phyloP scores from a whole-genome alignment of 2,113 vertebrate species.

The Oncorhynchus masou region DNA sequence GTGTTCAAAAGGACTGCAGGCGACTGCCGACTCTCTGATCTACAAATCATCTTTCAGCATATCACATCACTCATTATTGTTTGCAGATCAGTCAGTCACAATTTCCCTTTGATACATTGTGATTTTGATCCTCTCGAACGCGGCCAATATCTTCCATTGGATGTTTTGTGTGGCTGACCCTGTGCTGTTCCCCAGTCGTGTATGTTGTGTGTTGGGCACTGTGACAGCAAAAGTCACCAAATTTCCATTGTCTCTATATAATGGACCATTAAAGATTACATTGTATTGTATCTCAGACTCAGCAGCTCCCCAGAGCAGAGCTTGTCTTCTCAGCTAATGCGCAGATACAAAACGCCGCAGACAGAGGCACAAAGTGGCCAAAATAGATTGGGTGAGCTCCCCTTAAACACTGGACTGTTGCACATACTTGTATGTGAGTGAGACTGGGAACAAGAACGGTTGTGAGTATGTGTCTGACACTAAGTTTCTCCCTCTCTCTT shows the following conservation, averaged over 20 bases:
- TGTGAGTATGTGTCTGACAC: neutral
- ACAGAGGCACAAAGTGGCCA: slow-evolving; percentile 91
- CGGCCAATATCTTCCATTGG: too few species aligned
- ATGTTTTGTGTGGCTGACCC: neutral
- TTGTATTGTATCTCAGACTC: slow-evolving; percentile 69
- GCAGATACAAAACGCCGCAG: slow-evolving; percentile 91
- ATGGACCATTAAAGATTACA: too few species aligned
- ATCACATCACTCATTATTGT: too few species aligned
- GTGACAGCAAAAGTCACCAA: too few species aligned
- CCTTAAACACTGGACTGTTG: neutral
- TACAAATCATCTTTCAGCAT: too few species aligned
- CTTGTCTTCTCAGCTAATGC: slow-evolving; percentile 89
- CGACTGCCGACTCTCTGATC: too few species aligned
- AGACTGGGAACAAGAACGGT: neutral
- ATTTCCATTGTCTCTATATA: neutral
- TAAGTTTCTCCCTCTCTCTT: neutral
- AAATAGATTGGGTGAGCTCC: slow-evolving; percentile 88
- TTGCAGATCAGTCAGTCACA: too few species aligned
- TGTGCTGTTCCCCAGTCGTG: neutral
- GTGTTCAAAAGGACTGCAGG: too few species aligned
- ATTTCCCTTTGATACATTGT: too few species aligned
- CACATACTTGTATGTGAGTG: neutral
- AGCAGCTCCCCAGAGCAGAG: slow-evolving; percentile 96
- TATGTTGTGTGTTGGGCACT: neutral
- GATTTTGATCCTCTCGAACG: too few species aligned